Evolutionary conservation across 2,797 vertebrate species (phyloP), one percentile per base, ranked within the genome.

Genomic region (Ibycter americanus): DNA sequence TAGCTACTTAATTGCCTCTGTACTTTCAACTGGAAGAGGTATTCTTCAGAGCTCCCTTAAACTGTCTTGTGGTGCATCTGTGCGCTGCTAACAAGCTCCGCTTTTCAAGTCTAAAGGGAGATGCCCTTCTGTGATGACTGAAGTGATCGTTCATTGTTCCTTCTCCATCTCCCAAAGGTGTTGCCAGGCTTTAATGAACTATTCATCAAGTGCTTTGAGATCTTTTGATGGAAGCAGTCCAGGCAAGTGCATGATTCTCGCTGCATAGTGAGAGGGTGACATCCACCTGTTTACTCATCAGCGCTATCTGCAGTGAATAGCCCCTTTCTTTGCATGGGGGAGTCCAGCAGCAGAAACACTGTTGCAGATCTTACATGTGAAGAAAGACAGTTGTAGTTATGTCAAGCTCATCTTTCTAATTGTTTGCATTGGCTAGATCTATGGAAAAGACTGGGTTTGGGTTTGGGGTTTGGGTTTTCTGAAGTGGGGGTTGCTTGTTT

Each of bases 121-220:
- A 88, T 97, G 94, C 93, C 94, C 96, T 95, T 96, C 87, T 86
- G 58, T 73, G 80, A 89, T 95, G 90, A 90, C 91, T 97, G 96
- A 95, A 95, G 89, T 79, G 85, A 95, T 96, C 70, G 1, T 84
- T 97, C 92, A 93, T 96, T 94, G 91, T 77, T 93, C 83, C 83
- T 82, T 90, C 72, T n/a, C 63, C 65, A 40, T 86, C 68, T 95
- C 94, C 92, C 94, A 90, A 67, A 96, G 93, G 93, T 96, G 80
- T 73, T 89, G 81, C 76, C 83, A 88, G 87, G 32, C 72, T 96
- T 95, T 94, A 93, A 88, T 94, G 93, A 83, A 70, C 94, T 89
- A 83, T 96, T 95, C 88, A 95, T 96, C 94, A 97, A 93, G 87
- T 90, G 80, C 85, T 92, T 92, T 83, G 84, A 85, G 94, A 94